Evolutionary conservation across 2,888 invertebrate species (phyloP).

Genomic region (Drosophila birchii): DNA sequence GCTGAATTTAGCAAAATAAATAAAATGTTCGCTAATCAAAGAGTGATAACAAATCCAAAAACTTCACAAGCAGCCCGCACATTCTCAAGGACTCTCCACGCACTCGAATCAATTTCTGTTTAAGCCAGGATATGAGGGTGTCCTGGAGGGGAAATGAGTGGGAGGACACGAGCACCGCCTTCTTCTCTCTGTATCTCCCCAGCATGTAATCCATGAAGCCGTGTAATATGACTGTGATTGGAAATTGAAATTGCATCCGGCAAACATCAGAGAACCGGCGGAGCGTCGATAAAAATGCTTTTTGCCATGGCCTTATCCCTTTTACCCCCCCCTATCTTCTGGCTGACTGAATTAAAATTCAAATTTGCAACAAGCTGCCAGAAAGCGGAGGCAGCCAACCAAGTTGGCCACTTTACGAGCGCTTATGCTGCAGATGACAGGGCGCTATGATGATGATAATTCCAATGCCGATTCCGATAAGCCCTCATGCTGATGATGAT

Average conservation of each 20-base stretch:
- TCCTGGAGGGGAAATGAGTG: conserved; percentile 8
- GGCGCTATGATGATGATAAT: conserved; percentile 42
- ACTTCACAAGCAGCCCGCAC: conserved; percentile 32
- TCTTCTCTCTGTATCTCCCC: conserved; percentile 8
- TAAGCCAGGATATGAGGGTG: conserved; percentile 35
- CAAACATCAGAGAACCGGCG: conserved; percentile 48
- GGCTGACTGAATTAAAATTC: conserved; percentile 59
- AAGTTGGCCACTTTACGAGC: conserved; percentile 55
- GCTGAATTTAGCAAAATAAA: neutral
- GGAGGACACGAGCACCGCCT: conserved; percentile 1
- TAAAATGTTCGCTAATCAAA: neutral
- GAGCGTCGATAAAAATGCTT: conserved; percentile 39
- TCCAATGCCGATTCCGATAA: conserved; percentile 33
- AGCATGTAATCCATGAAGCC: conserved; percentile 68
- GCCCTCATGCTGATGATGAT: conserved; percentile 35
- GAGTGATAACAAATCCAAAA: neutral
- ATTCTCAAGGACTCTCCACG: neutral
- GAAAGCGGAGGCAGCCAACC: conserved; percentile 42
- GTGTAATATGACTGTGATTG: conserved; percentile 78
- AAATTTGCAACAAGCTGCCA: conserved; percentile 58
- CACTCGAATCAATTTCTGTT: conserved; percentile 54
- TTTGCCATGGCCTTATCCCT: conserved; percentile 1
- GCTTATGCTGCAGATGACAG: conserved; percentile 39
- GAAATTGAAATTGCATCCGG: conserved; percentile 80
- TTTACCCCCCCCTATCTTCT: neutral